Conservation (phyloP, 2,888 invertebrate species). For the Apocheima hispidaria region DNA sequence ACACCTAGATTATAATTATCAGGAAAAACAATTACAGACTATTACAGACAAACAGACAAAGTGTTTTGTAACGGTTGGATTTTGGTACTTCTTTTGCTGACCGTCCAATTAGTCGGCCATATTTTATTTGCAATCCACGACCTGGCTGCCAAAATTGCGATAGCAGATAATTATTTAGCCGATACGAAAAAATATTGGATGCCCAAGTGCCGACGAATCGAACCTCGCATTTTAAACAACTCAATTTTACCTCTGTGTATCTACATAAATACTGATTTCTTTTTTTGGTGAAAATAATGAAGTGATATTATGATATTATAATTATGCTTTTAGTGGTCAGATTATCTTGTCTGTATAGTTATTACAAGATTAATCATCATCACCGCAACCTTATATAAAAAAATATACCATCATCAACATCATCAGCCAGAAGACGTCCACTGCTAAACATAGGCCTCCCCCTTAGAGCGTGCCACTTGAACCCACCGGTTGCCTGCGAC, state of each 20-base stretch:
- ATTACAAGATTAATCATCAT: too few species aligned
- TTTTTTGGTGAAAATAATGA: constrained; percentile 28
- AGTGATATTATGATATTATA: constrained; percentile 32
- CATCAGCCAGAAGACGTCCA: too few species aligned
- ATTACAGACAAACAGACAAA: not conserved
- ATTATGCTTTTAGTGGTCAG: not conserved
- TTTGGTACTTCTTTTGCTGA: constrained; percentile 55
- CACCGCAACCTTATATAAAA: too few species aligned
- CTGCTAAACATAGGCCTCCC: too few species aligned
- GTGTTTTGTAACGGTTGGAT: not conserved
- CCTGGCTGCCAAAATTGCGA: constrained; percentile 74
- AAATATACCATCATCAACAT: too few species aligned
- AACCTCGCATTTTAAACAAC: constrained; percentile 71
- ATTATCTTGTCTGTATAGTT: not conserved
- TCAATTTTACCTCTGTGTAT: constrained; percentile 65
- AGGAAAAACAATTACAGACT: too few species aligned
- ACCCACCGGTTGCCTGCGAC: too few species aligned
- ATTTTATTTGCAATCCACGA: constrained; percentile 74
- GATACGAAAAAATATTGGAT: constrained; percentile 80
- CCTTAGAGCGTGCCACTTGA: too few species aligned
- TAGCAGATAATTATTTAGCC: constrained; percentile 80
- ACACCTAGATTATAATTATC: too few species aligned
- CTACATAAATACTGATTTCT: constrained; percentile 32
- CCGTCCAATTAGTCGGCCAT: constrained; percentile 65
- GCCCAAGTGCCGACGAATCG: constrained; percentile 63